Evolutionary conservation across 2,113 vertebrate species (phyloP), one percentile per base, ranked within the genome.

Genomic region (Grammomys dolichurus): DNA sequence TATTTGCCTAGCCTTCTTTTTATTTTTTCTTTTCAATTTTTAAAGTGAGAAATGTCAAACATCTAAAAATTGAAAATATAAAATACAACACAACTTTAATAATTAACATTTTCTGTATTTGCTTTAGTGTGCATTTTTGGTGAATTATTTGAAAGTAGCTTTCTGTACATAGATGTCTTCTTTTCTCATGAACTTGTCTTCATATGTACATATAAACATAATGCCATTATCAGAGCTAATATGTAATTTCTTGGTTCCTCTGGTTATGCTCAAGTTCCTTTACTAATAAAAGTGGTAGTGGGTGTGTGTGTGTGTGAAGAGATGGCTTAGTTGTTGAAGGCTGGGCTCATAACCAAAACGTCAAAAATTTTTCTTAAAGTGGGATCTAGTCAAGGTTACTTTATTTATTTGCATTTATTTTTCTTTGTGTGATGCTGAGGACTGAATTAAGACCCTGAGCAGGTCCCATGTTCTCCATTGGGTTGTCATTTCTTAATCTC

Each of bases 141-240:
- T 78, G 63, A 89, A 78, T 94, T 89, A 80, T 80, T 78, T 94
- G 77, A 93, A 90, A 76, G 26, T 72, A 67, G n/a, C 1, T 90
- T 91, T 93, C 65, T 90, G 36, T 63, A 95, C 36, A 82, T n/a
- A 24, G 20, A 80, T 24, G 22, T 40, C 40, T 40, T 85, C 70
- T 14, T 3, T 10, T 40, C 20, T 40, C 72, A 91, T 16, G 40
- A 56, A 56, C 67, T n/a, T 60, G 40, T 89, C 28, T 89, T 65
- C 63, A 72, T 24, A 77, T 65, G 67, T 81, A 43, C 75, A 28
- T 16, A 28, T 95, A 56, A 72, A 14, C 36, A 60, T 87, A 70
- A 91, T 60, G 16, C 77, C 8, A 28, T 91, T 89, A 77, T 93
- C 33, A 85, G 24, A 94, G 19, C 43, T 89, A 58, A 80, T 65